Base-by-base conservation (phyloP, 2,113 vertebrate genomes). In the Salvelinus namaycush region DNA sequence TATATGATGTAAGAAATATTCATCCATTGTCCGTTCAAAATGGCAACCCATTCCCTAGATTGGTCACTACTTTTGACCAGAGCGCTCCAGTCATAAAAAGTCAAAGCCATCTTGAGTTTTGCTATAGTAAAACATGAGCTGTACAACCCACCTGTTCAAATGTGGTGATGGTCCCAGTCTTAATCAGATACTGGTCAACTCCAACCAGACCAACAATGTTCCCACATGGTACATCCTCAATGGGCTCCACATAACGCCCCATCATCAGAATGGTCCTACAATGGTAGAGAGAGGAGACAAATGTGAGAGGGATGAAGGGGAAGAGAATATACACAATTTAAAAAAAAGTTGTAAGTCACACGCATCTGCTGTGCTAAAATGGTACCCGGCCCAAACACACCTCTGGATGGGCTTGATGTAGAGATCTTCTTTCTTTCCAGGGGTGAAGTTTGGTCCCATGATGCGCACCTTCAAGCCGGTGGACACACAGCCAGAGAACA, bases 381-480 rank as follows among this genome's bases (percentile, higher is more conserved):
- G 14, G 49, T 54, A 54, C 14, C 49, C 26, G 26, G 1, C 18
- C 6, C 29, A 66, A n/a, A 31, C 26, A 27, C 20, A 96, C 95
- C 95, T 96, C 86, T 96, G 95, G 86, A 96, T 96, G 8, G 95
- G 95, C 85, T 96, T 96, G 79, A 96, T 72, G 84, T 95, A 96
- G 44, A 96, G 91, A 67, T 96, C 95, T 67, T 96, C 95, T 75
- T 96, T 96, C 89, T 95, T 96, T 70, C 95, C 95, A 0, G 95
- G 95, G 0, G 94, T 94, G 79, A 95, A 96, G 90, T 96, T 96
- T 82, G 95, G 95, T 68, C 95, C 95, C 95, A 96, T 95, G 86
- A 96, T 96, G 70, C 95, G 90, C 87, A 96, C 95, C 85, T 96
- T 96, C 73, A 95, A 87, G 68, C 95, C 95, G 3, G 95, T 96